These are phyloP conservation scores for Acanthurus lineatus DNA, from an alignment of 2,797 vertebrate species.

Conservation along the genomic window DNA sequence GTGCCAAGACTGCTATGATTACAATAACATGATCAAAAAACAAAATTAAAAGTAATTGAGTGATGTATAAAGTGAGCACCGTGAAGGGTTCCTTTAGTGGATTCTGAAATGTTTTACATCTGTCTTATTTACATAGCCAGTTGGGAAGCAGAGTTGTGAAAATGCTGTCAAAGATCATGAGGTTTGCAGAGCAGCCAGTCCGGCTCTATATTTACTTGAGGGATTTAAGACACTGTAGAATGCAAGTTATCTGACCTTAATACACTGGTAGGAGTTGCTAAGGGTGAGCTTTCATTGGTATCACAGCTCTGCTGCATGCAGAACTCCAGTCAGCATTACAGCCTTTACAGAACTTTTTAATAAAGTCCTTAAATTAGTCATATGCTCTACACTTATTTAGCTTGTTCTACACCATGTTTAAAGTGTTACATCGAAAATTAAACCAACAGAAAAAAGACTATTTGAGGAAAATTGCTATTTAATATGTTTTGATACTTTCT, in stretches of 20 bases:
- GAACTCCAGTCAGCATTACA: slow-evolving; percentile 23
- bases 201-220: slow-evolving; percentile 78
- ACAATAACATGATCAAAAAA: background rate
- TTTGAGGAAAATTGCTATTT: background rate
- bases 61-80: background rate
- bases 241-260: slow-evolving; percentile 82
- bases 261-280: slow-evolving; percentile 67
- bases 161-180: slow-evolving; percentile 67
- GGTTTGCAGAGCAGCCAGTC: slow-evolving; percentile 65
- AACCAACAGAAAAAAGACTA: background rate
- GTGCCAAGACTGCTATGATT: background rate
- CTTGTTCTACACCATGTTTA: background rate
- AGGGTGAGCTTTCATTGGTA: slow-evolving; percentile 72
- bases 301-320: slow-evolving; percentile 34
- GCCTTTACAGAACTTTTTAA: background rate
- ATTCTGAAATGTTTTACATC: background rate
- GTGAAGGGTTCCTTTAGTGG: background rate
- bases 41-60: background rate
- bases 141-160: slow-evolving; percentile 63
- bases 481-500: background rate
- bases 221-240: slow-evolving; percentile 78
- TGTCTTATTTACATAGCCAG: slow-evolving; percentile 45
- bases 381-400: too few species aligned
- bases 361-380: too few species aligned
- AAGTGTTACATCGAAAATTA: background rate